phyloP scores from a whole-genome alignment of 2,797 vertebrate genomes.

The Hafferia zeledoni region DNA sequence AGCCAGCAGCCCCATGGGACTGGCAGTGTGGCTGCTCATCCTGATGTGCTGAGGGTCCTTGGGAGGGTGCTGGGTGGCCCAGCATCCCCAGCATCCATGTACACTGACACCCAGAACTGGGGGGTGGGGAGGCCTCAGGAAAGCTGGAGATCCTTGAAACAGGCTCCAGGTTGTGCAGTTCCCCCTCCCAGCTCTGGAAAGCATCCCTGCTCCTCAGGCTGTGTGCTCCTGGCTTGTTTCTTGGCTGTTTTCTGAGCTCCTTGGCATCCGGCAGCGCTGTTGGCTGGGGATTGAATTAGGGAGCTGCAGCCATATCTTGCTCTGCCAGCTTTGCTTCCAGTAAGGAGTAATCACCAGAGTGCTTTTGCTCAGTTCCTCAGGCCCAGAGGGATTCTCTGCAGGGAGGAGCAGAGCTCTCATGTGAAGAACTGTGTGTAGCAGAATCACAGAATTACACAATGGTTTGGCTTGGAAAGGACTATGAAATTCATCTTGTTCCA shows the following conservation, averaged over 20 bases:
- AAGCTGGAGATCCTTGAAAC: neutral
- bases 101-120: rapidly evolving
- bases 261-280: neutral
- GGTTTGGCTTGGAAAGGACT: neutral
- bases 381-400: neutral
- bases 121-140: neutral
- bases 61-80: neutral
- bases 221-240: neutral
- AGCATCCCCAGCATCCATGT: rapidly evolving
- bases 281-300: neutral
- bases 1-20: neutral
- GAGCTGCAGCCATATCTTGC: neutral
- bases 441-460: neutral
- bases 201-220: neutral
- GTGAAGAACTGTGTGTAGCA: neutral
- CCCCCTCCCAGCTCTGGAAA: neutral
- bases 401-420: neutral
- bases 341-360: neutral
- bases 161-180: neutral
- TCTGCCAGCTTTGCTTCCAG: constrained; percentile 9
- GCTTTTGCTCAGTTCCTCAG: neutral
- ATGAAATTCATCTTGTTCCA: rapidly evolving
- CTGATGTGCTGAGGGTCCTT: neutral
- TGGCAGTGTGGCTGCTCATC: neutral
- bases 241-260: neutral